phyloP scores from a whole-genome alignment of 2,888 invertebrate genomes.

The Conomelus anceps region DNA sequence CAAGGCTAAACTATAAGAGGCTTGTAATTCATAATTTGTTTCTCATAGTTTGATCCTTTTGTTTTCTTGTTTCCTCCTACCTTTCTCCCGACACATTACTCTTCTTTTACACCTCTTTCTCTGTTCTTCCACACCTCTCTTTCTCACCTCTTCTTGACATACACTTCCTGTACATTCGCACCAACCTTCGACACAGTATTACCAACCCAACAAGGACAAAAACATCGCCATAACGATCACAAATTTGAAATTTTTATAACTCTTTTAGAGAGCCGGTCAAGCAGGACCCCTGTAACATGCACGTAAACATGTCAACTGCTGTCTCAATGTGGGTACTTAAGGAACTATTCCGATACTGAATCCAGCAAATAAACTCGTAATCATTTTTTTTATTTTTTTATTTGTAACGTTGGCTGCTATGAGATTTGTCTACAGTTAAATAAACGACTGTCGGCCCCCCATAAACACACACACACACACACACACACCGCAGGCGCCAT shows the following conservation, averaged over 20 bases:
- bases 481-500: background rate
- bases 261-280: background rate
- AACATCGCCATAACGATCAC: background rate
- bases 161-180: background rate
- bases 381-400: background rate
- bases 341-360: background rate
- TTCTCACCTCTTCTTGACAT: background rate
- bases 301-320: background rate
- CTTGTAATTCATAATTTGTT: too few species aligned
- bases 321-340: background rate
- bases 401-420: background rate
- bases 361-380: background rate
- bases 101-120: too few species aligned
- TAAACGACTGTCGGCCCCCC: background rate
- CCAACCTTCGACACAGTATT: background rate
- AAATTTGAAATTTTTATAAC: background rate
- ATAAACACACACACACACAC: background rate
- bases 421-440: background rate
- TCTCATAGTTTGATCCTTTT: too few species aligned
- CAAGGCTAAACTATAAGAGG: too few species aligned
- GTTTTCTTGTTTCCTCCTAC: too few species aligned
- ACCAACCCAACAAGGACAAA: background rate
- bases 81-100: too few species aligned
- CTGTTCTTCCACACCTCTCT: background rate
- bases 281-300: background rate